Evolutionary conservation across 2,797 vertebrate species (phyloP), one percentile per base, ranked within the genome.

Genomic region (Microcaecilia unicolor): DNA sequence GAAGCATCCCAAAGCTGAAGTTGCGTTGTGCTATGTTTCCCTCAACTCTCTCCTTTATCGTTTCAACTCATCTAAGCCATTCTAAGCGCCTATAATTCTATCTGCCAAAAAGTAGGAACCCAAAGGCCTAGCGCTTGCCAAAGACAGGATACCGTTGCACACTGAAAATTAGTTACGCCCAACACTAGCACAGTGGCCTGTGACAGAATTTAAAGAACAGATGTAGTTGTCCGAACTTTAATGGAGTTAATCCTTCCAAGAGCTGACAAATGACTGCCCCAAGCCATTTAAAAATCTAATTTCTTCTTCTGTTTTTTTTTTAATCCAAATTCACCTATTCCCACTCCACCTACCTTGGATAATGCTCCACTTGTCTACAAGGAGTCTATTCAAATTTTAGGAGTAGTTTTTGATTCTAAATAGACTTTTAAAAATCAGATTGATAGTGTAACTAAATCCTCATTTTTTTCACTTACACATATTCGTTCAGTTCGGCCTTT

Each of bases 171-270:
- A 51, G 31, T 60, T 59, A 46, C 14, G 28, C 37, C 36, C 43
- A 55, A 48, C 15, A 31, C 65, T 54, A 39, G 33, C 47, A 41
- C 26, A 37, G 21, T 28, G 12, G 58, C 53, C 55, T 57, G 27
- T 47, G 50, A 64, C 27, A 24, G 17, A 62, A 59, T 16, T 67
- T 64, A 65, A 60, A 64, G 50, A 58, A 58, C 29, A 47, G 41
- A 47, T 41, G 40, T 37, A 47, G 39, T 26, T 52, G 52, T 49
- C 62, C 67, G 52, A 47, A 67, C 46, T 56, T 67, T 62, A 64
- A 74, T 27, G 58, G 54, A 54, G 54, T 58, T 78, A 73, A 70
- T 74, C 71, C 55, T 76, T 55, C 56, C 57, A 69, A 74, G 75
- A 45, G 59, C 59, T 74, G 69, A 75, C 65, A 72, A 67, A 72